Conservation (phyloP, 92 coral and sea anemone species). For the Metridium senile region DNA sequence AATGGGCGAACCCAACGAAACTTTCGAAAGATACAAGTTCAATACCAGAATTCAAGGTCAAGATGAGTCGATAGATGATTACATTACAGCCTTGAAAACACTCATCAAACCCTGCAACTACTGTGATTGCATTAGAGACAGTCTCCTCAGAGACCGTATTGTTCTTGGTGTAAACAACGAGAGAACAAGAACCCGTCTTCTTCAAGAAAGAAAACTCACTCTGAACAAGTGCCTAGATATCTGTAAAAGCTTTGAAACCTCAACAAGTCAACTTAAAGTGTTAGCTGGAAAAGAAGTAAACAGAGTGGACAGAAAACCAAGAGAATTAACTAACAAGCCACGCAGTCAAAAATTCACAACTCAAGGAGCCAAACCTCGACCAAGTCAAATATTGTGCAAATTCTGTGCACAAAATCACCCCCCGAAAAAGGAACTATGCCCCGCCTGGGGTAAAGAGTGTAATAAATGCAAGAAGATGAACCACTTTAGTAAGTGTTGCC, state of each 20-base stretch:
- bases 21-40: constrained; percentile 25
- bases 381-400: constrained; percentile 9
- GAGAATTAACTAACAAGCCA: not conserved
- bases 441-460: constrained; percentile 56
- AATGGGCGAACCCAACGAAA: constrained; percentile 24
- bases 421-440: constrained; percentile 28
- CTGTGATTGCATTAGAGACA: constrained; percentile 15
- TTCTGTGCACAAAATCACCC: constrained; percentile 48
- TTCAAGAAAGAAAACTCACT: constrained; percentile 30
- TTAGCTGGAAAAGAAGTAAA: constrained; percentile 5
- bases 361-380: not conserved
- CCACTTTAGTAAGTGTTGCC: constrained; percentile 45
- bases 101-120: constrained; percentile 29
- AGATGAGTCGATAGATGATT: constrained; percentile 20
- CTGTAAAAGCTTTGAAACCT: constrained; percentile 16
- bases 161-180: constrained; percentile 26
- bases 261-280: constrained; percentile 13
- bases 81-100: constrained; percentile 8
- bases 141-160: constrained; percentile 20
- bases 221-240: constrained; percentile 20
- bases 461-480: constrained; percentile 40
- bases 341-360: too few species aligned
- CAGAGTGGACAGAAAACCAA: not conserved
- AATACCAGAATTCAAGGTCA: constrained; percentile 19
- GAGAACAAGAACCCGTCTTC: constrained; percentile 15